A percentile compares a stretch with the other conserved stretches of the same genome.
These are phyloP conservation scores for Aphidius ervi DNA, from an alignment of 1,140 invertebrate genomes.

Conservation along the genomic window DNA sequence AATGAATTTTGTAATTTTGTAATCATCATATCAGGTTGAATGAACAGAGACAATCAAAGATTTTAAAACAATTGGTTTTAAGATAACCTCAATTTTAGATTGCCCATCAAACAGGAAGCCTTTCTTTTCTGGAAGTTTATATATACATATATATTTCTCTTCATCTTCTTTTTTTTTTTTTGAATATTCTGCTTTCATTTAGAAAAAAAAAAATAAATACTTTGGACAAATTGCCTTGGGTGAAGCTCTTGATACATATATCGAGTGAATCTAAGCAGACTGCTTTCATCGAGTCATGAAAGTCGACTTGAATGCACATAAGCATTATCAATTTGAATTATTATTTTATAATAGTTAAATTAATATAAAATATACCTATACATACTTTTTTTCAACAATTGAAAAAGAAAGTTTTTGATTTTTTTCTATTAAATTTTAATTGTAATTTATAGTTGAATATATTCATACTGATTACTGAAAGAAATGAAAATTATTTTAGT, in stretches of 20 bases:
- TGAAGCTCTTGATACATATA: conserved; percentile 1
- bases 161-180: no score
- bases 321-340: conserved; percentile 19
- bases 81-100: conserved; percentile 33
- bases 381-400: no score
- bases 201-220: no score
- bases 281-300: conserved; percentile 41
- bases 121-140: conserved; percentile 4
- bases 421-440: no score
- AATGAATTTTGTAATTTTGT: no score
- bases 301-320: conserved; percentile 34
- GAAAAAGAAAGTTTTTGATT: no score
- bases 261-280: conserved; percentile 35
- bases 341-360: background rate
- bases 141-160: background rate
- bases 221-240: conserved; percentile 8
- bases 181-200: no score
- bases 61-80: conserved; percentile 37
- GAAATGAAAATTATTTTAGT: no score
- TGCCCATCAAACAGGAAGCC: conserved; percentile 1
- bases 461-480: no score
- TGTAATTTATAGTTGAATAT: no score
- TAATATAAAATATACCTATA: no score
- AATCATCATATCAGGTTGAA: background rate
- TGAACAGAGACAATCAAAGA: conserved; percentile 33